phyloP scores from a whole-genome alignment of 2,113 vertebrate genomes.

The Hyperopisus bebe region DNA sequence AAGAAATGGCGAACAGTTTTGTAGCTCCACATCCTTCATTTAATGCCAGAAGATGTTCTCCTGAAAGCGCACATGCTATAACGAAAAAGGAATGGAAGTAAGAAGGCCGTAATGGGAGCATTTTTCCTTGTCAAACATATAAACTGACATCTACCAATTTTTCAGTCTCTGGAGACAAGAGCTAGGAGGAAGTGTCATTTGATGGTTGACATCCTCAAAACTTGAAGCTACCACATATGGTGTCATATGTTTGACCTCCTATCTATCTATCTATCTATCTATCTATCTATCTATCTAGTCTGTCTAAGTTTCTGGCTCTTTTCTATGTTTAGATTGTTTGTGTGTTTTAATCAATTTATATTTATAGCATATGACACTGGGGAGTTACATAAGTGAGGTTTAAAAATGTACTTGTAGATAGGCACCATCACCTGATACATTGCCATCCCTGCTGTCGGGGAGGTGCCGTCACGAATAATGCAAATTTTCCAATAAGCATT shows the following conservation, averaged over 20 bases:
- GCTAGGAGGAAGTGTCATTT: constrained; percentile 6
- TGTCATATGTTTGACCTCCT: background rate
- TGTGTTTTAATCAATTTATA: background rate
- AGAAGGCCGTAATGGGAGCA: background rate
- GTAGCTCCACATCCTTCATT: background rate
- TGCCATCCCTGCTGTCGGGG: background rate
- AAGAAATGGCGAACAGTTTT: constrained; percentile 7
- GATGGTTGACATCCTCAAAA: constrained; percentile 6
- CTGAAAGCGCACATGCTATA: constrained; percentile 8
- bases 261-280: background rate
- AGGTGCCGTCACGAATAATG: background rate
- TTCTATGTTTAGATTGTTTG: background rate
- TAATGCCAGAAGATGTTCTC: background rate
- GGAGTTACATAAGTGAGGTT: background rate
- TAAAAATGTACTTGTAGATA: background rate
- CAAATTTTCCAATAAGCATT: background rate
- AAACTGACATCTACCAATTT: constrained; percentile 27
- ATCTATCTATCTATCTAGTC: background rate
- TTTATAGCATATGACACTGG: background rate
- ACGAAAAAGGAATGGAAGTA: constrained; percentile 2
- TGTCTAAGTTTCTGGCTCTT: background rate
- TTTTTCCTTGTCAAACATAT: constrained; percentile 18
- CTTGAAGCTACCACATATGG: background rate
- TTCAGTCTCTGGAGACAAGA: constrained; percentile 10
- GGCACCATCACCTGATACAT: background rate